Evolutionary conservation across 2,888 invertebrate species (phyloP), one percentile per base, ranked within the genome.

Genomic region (Andrena praecox): DNA sequence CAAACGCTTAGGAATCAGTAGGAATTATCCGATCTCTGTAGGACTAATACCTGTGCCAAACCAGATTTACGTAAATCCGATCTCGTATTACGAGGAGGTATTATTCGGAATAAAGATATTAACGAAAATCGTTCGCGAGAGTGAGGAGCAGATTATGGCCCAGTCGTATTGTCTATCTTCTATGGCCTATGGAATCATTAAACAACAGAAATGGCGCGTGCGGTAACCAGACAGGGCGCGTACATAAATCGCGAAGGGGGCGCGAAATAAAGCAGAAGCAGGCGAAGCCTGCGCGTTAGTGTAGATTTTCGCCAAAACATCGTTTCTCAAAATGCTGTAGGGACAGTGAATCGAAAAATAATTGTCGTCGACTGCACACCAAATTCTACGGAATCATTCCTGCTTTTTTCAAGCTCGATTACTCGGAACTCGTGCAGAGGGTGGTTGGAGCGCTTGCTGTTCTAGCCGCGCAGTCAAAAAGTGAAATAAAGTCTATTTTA

Each of bases 361-460:
- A 76, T 76, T 35, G 76, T 71, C 76, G 60, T 71, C 35, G 60
- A 24, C 7, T 33, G 35, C 27, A 20, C n/a, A 60, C 24, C 27
- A 62, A 76, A 76, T 76, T 70, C 62, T 62, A 63, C n/a, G 62
- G 33, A 67, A 73, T 73, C 67, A 73, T 56, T 27, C 29, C 29
- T 42, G 42, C 35, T 73, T 60, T 42, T 35, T 42, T 29, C 8
- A 35, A 42, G 54, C 24, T 66, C 66, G 66, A 73, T 66, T 73
- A 70, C 42, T 8, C 24, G 3, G 35, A 48, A 48, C 48, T 24
- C 6, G 20, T 12, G 33, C 10, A 2, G 29, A 20, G 29, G 8
- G 29, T 31, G 59, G 2, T 10, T n/a, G 50, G 27, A 4, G 20
- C 10, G 56, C 54, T 48, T 7, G 50, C 48, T 63, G 64, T 69